Percentiles rank a stretch among this genome's conserved stretches.
Evolutionary conservation across 2,797 vertebrate genomes (phyloP).

Genomic region (Amazona finschi): DNA sequence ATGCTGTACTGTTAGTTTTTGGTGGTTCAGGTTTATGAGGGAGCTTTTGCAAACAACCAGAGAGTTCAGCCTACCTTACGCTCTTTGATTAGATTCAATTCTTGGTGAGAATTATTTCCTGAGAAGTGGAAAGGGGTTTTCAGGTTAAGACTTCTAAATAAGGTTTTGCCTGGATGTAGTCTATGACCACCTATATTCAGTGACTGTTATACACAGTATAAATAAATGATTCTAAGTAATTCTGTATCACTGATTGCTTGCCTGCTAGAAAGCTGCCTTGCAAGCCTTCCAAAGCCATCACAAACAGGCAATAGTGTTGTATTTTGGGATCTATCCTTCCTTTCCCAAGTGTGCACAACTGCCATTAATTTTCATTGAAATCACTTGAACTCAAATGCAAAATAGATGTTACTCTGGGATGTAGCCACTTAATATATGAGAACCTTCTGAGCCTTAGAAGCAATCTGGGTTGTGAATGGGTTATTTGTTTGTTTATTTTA

Average conservation of each 20-base stretch:
- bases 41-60: conserved; percentile 8
- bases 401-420: conserved; percentile 11
- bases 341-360: conserved; percentile 28
- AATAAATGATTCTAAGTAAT: neutral
- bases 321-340: neutral
- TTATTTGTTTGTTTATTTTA: conserved; percentile 62
- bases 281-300: conserved; percentile 18
- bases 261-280: neutral
- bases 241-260: conserved; percentile 3
- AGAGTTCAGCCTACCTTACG: neutral
- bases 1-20: conserved; percentile 39
- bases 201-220: neutral
- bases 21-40: neutral
- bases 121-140: neutral
- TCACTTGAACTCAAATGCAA: conserved; percentile 4
- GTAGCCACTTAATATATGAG: conserved; percentile 16
- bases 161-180: neutral
- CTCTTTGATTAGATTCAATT: neutral
- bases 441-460: conserved; percentile 14
- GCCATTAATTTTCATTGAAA: conserved; percentile 30
- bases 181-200: neutral
- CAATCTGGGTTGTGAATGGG: neutral
- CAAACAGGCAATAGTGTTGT: neutral
- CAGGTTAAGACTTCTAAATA: conserved; percentile 4
- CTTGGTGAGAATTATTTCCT: conserved; percentile 19